Conservation (phyloP, 2,888 invertebrate species). For the Caenorhabditis plicata region DNA sequence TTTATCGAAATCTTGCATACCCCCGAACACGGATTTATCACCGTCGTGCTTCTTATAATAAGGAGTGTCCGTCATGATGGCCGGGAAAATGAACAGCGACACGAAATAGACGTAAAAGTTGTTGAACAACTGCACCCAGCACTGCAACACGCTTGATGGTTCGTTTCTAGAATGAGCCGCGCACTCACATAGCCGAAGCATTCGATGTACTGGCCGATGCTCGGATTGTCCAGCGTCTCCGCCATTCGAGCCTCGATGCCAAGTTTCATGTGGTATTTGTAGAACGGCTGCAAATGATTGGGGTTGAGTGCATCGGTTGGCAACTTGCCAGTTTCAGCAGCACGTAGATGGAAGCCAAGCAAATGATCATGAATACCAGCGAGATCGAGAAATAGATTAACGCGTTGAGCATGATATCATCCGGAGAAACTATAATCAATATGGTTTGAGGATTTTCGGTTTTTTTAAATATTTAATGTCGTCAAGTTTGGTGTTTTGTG, state of each 20-base stretch:
- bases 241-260: constrained; percentile 31
- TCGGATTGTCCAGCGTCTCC: constrained; percentile 34
- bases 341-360: constrained; percentile 93
- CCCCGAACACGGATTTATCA: constrained; percentile 30
- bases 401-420: constrained; percentile 72
- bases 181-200: constrained; percentile 34
- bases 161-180: neutral
- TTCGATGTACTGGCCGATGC: constrained; percentile 37
- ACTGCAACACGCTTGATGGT: constrained; percentile 21
- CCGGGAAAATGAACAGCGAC: constrained; percentile 84
- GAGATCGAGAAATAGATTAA: constrained; percentile 96
- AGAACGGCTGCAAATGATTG: constrained; percentile 34
- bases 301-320: no score
- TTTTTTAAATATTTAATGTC: neutral
- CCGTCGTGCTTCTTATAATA: constrained; percentile 12
- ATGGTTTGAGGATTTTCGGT: no score
- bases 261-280: constrained; percentile 33
- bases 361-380: constrained; percentile 83
- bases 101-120: constrained; percentile 90
- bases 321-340: constrained; percentile 84
- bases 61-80: constrained; percentile 70
- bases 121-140: constrained; percentile 81
- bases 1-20: constrained; percentile 1
- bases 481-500: no score
- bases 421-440: constrained; percentile 39